Percentiles rank a stretch among this genome's conserved stretches.
Conservation (phyloP, 1,140 invertebrate genomes). For the Apis cerana region DNA sequence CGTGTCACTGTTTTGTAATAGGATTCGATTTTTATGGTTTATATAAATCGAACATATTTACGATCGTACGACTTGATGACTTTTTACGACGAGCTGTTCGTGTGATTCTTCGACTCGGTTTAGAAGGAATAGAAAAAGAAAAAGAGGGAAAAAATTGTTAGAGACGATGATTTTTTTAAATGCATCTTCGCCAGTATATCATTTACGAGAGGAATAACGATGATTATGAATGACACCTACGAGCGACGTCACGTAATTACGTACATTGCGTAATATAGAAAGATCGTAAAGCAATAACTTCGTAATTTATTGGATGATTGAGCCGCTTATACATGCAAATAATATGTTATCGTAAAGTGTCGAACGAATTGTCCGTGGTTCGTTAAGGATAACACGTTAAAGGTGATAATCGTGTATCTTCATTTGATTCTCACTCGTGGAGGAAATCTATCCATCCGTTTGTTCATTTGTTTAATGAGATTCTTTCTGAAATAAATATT, state of each 20-base stretch:
- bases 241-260: not conserved
- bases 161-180: not conserved
- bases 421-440: not conserved
- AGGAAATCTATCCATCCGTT: too few species aligned
- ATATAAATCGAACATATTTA: not conserved
- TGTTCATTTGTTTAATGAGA: too few species aligned
- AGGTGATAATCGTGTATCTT: not conserved
- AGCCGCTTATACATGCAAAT: not conserved
- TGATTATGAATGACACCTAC: slow-evolving; percentile 1
- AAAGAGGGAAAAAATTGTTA: too few species aligned
- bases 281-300: not conserved
- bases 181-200: not conserved
- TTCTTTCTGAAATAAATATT: too few species aligned
- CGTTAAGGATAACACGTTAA: not conserved
- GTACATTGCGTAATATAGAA: not conserved
- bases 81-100: not conserved
- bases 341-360: slow-evolving; percentile 5
- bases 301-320: slow-evolving; percentile 12
- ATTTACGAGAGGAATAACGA: not conserved
- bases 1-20: not conserved
- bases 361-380: not conserved
- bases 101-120: not conserved
- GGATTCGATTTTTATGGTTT: not conserved
- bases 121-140: too few species aligned
- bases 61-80: too few species aligned